These are phyloP conservation scores for Zingel zingel DNA, from an alignment of 2,113 vertebrate genomes.

Conservation along the genomic window DNA sequence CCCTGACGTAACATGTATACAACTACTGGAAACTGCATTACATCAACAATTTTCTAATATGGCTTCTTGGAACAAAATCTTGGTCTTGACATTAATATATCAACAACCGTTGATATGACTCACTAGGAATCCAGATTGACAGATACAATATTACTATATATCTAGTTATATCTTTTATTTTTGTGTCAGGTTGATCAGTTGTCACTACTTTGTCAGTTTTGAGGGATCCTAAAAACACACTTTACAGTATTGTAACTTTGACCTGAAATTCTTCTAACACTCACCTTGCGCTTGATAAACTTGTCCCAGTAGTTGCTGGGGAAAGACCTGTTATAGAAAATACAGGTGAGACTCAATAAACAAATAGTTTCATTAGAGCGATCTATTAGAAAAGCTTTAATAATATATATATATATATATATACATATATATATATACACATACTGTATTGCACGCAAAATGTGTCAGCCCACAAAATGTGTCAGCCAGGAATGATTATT, in stretches of 20 bases:
- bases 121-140: background rate
- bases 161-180: background rate
- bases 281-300: slow-evolving; percentile 97
- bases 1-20: background rate
- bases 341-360: background rate
- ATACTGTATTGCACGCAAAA: too few species aligned
- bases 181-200: background rate
- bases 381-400: background rate
- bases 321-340: slow-evolving; percentile 88
- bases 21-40: background rate
- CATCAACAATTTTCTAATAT: background rate
- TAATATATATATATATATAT: too few species aligned
- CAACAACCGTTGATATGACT: background rate
- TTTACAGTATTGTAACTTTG: background rate
- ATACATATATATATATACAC: too few species aligned
- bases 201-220: background rate
- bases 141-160: background rate
- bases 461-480: background rate
- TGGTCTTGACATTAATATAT: too few species aligned
- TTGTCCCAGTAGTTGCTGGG: slow-evolving; percentile 99
- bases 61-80: background rate
- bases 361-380: background rate
- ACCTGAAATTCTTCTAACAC: slow-evolving; percentile 28
- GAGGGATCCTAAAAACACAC: background rate
- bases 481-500: background rate